Base-by-base conservation (phyloP, 2,888 invertebrate genomes). In the Capitulum mitella region DNA sequence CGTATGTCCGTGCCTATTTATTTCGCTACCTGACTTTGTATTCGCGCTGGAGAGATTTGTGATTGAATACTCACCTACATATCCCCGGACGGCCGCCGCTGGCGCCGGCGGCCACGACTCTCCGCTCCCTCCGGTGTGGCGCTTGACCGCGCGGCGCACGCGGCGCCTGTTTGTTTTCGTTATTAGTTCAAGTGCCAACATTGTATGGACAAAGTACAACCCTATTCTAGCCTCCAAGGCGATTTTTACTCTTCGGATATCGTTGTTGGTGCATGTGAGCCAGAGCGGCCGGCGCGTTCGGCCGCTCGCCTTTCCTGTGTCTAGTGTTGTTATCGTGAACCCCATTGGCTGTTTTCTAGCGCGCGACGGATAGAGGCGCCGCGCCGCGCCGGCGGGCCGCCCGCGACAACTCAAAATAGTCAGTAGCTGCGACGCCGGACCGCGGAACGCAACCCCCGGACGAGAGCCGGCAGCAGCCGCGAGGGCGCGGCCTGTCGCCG, bases 61-160 rank as follows among this genome's bases (percentile, higher is more conserved):
- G 70, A 70, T 70, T 70, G 70, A 70, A 70, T 70, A 70, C 70
- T 70, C 70, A 70, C 70, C 70, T 70, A 70, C 70, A 70, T 70
- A 70, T 70, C 70, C 40, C n/a, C 29, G 58, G 29, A 5, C 58
- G 58, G 58, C 51, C 5, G 58, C 54, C 54, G 10, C 10, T 29
- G n/a, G n/a, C 58, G 58, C 10, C 29, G 58, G 6, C n/a, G 43
- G 10, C 51, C 22, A 22, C 22, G 22, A 51, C 51, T 19, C 64
- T 64, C 19, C 6, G 58, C 34, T 64, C 64, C 34, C 58, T 29
- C 51, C 22, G 51, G 29, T 29, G 29, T 29, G 64, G 64, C 22
- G 34, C 34, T 58, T 8, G 34, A n/a, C 19, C 19, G 34, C 64
- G 64, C 34, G 32, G 29, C 58, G 10, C 64, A 58, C 64, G 19